Conservation (phyloP, 1,140 invertebrate species). For the Rhopalosiphum maidis region DNA sequence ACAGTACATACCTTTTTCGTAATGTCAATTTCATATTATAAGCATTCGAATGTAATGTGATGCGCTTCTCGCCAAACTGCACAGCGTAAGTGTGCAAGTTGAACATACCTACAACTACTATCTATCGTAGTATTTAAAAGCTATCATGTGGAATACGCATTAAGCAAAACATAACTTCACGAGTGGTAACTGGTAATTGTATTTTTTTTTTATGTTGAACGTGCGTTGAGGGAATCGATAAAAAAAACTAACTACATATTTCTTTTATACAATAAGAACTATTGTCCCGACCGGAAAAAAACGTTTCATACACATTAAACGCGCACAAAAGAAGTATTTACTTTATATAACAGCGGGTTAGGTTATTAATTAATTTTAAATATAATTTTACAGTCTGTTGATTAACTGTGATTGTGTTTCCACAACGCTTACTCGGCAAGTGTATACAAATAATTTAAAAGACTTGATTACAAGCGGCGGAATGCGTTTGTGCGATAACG, state of each 20-base stretch:
- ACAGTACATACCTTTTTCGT: too few relatives aligned
- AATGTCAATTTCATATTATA: too few relatives aligned
- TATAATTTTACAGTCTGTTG: constrained; percentile 5
- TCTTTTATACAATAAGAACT: not conserved
- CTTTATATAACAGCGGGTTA: not conserved
- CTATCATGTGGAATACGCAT: not conserved
- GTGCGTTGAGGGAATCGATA: not conserved
- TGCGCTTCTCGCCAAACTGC: not conserved
- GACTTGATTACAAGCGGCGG: not conserved
- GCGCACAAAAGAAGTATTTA: constrained; percentile 15
- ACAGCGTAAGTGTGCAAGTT: not conserved
- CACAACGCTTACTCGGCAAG: not conserved
- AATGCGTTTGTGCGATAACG: not conserved
- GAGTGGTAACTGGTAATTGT: not conserved
- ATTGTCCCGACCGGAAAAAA: not conserved
- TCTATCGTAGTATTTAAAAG: not conserved
- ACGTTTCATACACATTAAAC: constrained; percentile 9
- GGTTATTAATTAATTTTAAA: not conserved
- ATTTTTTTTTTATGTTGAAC: not conserved
- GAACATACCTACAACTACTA: too few relatives aligned
- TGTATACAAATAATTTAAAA: constrained; percentile 11
- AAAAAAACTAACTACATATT: not conserved
- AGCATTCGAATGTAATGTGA: not conserved
- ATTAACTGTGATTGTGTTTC: constrained; percentile 14
- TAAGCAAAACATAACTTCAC: not conserved